Evolutionary conservation across 2,113 vertebrate species (phyloP).

Genomic region (Pristiophorus japonicus): DNA sequence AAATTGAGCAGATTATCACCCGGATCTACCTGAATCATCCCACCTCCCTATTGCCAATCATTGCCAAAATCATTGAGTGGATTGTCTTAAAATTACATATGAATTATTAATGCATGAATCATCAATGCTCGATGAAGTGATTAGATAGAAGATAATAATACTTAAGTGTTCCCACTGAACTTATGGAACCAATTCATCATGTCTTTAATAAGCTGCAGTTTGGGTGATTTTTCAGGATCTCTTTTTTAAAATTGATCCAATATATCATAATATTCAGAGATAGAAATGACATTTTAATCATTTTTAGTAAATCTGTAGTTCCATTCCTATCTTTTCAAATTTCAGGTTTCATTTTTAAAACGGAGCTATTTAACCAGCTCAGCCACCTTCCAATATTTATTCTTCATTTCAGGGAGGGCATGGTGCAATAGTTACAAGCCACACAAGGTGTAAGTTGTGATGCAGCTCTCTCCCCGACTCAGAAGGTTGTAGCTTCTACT

Average conservation of each 20-base stretch:
- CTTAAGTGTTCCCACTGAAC: neutral
- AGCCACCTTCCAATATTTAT: neutral
- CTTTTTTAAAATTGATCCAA: neutral
- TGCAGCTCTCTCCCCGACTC: too few relatives aligned
- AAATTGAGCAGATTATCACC: neutral
- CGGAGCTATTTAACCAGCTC: neutral
- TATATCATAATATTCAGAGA: neutral
- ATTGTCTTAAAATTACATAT: neutral
- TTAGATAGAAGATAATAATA: too few relatives aligned
- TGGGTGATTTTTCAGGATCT: neutral
- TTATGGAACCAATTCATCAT: slow-evolving; percentile 27
- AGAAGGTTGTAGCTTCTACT: too few relatives aligned
- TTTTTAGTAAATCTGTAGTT: neutral
- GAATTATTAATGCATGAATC: slow-evolving; percentile 29
- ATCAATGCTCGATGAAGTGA: neutral
- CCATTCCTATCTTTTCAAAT: neutral
- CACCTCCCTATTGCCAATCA: too few relatives aligned
- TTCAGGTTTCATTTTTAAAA: neutral
- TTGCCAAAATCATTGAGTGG: neutral
- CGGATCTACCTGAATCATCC: neutral
- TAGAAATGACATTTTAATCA: neutral
- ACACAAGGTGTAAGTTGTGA: too few relatives aligned
- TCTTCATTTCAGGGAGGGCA: neutral
- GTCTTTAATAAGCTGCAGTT: neutral
- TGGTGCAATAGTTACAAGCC: neutral